phyloP scores from a whole-genome alignment of 1,140 invertebrate species.

The Drosophila jambulina region DNA sequence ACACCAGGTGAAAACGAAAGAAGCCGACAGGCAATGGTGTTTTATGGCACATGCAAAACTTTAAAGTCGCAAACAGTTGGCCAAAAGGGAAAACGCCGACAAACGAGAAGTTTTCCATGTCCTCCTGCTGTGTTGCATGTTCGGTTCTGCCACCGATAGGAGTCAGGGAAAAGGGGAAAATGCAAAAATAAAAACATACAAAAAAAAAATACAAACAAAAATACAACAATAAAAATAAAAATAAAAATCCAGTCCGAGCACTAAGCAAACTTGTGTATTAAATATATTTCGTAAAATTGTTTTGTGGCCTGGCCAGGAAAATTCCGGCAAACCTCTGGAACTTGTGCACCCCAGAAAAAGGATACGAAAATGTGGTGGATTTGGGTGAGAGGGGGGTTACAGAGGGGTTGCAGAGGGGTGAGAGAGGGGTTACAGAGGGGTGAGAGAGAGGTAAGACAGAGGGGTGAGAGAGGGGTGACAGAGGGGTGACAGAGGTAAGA shows the following conservation, averaged over 20 bases:
- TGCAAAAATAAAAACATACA: too few relatives aligned
- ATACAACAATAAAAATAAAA: neutral
- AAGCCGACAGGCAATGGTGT: conserved; percentile 10
- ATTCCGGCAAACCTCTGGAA: conserved; percentile 32
- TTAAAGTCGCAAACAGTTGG: conserved; percentile 56
- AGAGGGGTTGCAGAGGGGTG: neutral
- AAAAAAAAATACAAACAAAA: neutral
- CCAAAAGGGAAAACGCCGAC: conserved; percentile 15
- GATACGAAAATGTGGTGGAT: conserved; percentile 12
- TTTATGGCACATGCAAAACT: conserved; percentile 43
- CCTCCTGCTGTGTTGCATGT: conserved; percentile 26
- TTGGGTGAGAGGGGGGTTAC: neutral
- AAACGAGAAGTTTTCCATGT: conserved; percentile 23
- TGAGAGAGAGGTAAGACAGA: neutral
- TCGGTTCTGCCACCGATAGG: conserved; percentile 26
- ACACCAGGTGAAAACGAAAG: conserved; percentile 21
- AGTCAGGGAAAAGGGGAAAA: neutral
- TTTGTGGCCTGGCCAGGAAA: conserved; percentile 59
- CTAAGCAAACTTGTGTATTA: conserved; percentile 67
- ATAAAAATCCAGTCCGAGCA: conserved; percentile 1
- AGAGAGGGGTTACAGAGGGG: too few relatives aligned
- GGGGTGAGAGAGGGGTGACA: too few relatives aligned
- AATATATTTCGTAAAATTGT: conserved; percentile 78
- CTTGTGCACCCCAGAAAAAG: conserved; percentile 10
- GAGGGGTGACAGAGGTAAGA: neutral